Evolutionary conservation across 2,113 vertebrate genomes (phyloP).

Genomic region (Furnarius figulus): DNA sequence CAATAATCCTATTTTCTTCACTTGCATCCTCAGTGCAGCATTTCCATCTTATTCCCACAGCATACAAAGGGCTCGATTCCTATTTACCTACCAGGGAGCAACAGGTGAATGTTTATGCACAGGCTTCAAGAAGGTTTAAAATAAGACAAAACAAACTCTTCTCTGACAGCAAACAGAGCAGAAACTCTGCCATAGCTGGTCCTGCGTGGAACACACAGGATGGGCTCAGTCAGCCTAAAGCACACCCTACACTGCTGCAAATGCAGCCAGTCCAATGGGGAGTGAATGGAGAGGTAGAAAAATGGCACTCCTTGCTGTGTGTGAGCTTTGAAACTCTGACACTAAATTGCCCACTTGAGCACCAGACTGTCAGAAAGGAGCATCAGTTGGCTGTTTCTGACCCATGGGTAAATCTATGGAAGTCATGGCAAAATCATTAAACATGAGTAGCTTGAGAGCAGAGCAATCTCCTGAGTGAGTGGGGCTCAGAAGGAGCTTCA

Average conservation of each 20-base stretch:
- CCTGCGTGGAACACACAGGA: neutral
- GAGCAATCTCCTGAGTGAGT: neutral
- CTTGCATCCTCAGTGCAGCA: neutral
- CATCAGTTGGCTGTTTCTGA: neutral
- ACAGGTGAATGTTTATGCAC: neutral
- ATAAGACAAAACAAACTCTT: constrained; percentile 8
- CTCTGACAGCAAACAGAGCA: constrained; percentile 6
- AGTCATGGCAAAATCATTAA: neutral
- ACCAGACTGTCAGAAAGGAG: neutral
- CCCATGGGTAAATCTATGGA: neutral
- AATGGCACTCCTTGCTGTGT: neutral
- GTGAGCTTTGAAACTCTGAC: neutral
- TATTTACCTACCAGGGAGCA: neutral
- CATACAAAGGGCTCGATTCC: neutral
- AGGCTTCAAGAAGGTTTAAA: constrained; percentile 5
- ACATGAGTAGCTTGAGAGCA: neutral
- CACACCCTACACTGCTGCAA: neutral
- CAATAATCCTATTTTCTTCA: neutral
- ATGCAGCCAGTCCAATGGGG: neutral
- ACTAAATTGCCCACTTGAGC: neutral
- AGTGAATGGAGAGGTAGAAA: neutral
- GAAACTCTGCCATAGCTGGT: neutral
- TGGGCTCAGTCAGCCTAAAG: accelerated
- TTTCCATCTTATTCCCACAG: neutral
- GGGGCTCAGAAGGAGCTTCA: neutral